These are phyloP conservation scores for Pterostichus niger DNA, from an alignment of 2,888 invertebrate genomes.

Conservation along the genomic window DNA sequence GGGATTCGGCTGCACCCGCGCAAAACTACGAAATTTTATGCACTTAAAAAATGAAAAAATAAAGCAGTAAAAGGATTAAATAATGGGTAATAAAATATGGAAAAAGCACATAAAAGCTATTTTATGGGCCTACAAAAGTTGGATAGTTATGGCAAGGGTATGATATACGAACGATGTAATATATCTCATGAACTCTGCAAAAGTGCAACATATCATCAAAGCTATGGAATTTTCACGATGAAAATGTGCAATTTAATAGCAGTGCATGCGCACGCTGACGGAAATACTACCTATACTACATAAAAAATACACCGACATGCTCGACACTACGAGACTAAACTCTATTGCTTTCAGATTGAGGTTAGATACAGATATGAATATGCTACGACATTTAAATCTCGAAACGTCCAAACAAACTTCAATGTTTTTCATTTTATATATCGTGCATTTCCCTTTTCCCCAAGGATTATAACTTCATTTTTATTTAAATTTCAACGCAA, in stretches of 20 bases:
- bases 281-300: slow-evolving; percentile 1
- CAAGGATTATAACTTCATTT: no score
- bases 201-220: slow-evolving; percentile 67
- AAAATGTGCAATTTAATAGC: slow-evolving; percentile 62
- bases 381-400: neutral
- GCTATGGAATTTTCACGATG: slow-evolving; percentile 62
- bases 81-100: slow-evolving; percentile 71
- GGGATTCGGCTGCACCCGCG: slow-evolving; percentile 2
- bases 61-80: slow-evolving; percentile 71
- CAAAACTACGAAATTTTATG: slow-evolving; percentile 59
- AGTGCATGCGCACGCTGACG: slow-evolving; percentile 10
- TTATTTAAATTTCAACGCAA: no score
- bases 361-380: neutral
- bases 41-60: slow-evolving; percentile 68
- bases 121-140: slow-evolving; percentile 71
- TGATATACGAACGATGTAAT: slow-evolving; percentile 69
- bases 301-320: slow-evolving; percentile 27
- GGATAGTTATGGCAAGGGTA: slow-evolving; percentile 69
- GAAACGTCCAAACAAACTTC: no score
- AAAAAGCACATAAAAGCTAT: slow-evolving; percentile 71
- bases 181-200: slow-evolving; percentile 67
- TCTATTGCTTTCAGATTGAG: neutral
- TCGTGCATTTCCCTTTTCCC: no score
- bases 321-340: neutral
- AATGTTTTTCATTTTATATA: no score